Conservation (phyloP, 2,113 vertebrate species). For the Galbula dea region DNA sequence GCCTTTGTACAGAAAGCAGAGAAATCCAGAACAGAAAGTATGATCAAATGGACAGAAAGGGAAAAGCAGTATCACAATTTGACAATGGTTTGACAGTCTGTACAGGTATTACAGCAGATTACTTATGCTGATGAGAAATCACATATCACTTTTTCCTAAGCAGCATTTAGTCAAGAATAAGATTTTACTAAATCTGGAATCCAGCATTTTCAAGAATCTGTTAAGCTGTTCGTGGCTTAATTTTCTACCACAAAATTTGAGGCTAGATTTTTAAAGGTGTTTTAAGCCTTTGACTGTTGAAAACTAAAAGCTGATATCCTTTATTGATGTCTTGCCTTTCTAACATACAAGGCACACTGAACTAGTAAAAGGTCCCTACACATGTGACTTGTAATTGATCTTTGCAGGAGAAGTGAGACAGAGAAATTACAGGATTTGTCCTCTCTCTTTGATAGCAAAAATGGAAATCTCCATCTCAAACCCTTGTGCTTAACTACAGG, state of each 20-base stretch:
- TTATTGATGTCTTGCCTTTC: neutral
- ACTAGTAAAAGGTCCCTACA: neutral
- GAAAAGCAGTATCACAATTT: neutral
- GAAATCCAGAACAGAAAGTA: neutral
- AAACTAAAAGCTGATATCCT: neutral
- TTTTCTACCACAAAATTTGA: neutral
- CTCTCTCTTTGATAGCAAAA: neutral
- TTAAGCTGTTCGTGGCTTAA: neutral
- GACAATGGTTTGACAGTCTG: neutral
- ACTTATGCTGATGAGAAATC: slow-evolving; percentile 11
- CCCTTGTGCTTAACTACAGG: neutral
- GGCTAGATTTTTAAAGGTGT: neutral
- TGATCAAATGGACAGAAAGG: neutral
- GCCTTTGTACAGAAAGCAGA: neutral
- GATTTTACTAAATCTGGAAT: neutral
- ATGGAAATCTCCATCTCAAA: neutral
- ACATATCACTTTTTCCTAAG: neutral
- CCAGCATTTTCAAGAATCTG: neutral
- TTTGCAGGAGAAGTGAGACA: neutral
- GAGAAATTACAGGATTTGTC: neutral
- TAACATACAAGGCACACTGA: neutral
- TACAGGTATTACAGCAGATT: slow-evolving; percentile 12
- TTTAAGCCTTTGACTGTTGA: neutral
- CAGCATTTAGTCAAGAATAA: neutral
- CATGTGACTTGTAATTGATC: neutral